These are phyloP conservation scores for Dermatophagoides farinae DNA, from an alignment of 1,140 invertebrate species.

Conservation along the genomic window DNA sequence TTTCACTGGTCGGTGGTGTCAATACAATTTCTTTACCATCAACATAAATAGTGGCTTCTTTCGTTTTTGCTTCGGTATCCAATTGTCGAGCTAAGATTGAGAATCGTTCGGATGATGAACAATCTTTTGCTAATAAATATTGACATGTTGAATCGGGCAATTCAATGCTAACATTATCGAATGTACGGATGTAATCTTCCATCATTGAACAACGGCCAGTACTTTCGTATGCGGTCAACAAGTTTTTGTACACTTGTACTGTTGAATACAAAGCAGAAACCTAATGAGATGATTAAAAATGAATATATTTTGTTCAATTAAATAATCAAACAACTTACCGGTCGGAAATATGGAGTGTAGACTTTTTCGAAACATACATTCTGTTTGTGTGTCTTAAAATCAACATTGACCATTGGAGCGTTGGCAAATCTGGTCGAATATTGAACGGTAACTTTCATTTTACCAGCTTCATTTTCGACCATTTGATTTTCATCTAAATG, in stretches of 20 bases:
- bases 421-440: conserved; percentile 6
- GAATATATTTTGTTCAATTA: not conserved
- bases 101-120: conserved; percentile 11
- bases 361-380: conserved; percentile 8
- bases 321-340: not conserved
- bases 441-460: conserved; percentile 8
- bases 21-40: conserved; percentile 12
- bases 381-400: conserved; percentile 9
- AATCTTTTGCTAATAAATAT: conserved; percentile 15
- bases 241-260: conserved; percentile 7
- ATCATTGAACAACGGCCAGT: not conserved
- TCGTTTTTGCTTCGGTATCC: conserved; percentile 9
- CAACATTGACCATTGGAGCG: not conserved
- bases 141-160: conserved; percentile 7
- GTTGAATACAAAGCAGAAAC: not conserved
- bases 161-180: conserved; percentile 1
- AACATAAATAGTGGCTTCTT: conserved; percentile 10
- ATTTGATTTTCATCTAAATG: not conserved
- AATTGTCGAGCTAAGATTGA: conserved; percentile 7
- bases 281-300: not conserved
- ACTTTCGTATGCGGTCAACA: conserved; percentile 1
- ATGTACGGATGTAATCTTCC: not conserved
- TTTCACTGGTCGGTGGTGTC: conserved; percentile 9
- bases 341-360: not conserved
- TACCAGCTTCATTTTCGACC: not conserved